These are phyloP conservation scores for Ailurus styani DNA, from an alignment of 2,113 vertebrate species.

Conservation along the genomic window DNA sequence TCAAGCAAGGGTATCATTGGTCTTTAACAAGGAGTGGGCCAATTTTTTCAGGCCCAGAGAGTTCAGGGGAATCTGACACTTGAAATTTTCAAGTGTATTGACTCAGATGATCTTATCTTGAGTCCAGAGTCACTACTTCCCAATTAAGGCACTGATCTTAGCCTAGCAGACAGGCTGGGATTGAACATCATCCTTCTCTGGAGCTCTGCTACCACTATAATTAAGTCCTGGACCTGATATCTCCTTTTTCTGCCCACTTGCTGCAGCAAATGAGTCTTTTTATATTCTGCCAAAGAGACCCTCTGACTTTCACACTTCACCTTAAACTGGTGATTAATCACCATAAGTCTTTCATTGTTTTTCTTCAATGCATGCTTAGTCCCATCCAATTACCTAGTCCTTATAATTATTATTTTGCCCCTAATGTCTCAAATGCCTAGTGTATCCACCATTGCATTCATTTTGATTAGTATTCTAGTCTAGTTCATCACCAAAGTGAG, in stretches of 20 bases:
- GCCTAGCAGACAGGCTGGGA: not conserved
- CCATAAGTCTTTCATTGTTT: not conserved
- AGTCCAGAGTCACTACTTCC: not conserved
- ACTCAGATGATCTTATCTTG: not conserved
- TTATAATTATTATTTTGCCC: not conserved
- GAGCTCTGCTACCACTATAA: not conserved
- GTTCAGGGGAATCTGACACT: not conserved
- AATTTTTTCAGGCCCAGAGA: not conserved
- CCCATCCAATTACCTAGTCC: not conserved
- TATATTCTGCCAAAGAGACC: not conserved
- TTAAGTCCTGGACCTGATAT: not conserved
- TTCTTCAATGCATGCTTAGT: not conserved
- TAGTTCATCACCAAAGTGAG: not conserved
- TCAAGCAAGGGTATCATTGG: not conserved
- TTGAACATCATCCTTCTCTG: not conserved
- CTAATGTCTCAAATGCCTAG: not conserved
- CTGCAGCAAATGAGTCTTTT: not conserved
- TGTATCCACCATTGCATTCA: not conserved
- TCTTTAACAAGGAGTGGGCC: not conserved
- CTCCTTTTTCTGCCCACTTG: not conserved
- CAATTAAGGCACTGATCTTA: not conserved
- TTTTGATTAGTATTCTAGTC: not conserved
- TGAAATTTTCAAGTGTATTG: not conserved
- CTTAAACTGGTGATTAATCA: slow-evolving; percentile 28
- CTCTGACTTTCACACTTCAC: not conserved